These are phyloP conservation scores for Schizothorax lantsangensis DNA, from an alignment of 2,797 vertebrate genomes.

Conservation along the genomic window DNA sequence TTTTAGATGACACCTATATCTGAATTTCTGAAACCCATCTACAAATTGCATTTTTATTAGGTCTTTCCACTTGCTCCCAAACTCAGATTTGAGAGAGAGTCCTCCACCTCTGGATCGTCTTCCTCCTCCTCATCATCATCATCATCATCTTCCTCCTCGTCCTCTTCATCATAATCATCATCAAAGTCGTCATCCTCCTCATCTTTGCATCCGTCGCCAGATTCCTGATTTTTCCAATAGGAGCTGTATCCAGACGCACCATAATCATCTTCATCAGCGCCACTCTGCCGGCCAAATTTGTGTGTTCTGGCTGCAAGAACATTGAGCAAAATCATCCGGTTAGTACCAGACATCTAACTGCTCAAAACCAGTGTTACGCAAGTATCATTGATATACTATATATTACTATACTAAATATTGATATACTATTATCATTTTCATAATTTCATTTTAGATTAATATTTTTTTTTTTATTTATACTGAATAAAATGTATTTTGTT, in stretches of 20 bases:
- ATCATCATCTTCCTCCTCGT: slow-evolving; percentile 81
- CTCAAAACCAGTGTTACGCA: not conserved
- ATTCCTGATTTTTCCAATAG: slow-evolving; percentile 90
- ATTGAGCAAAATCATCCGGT: slow-evolving; percentile 28
- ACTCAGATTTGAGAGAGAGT: slow-evolving; percentile 39
- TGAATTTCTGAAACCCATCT: not conserved
- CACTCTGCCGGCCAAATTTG: slow-evolving; percentile 92
- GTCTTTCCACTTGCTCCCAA: slow-evolving; percentile 40
- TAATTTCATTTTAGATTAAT: too few species aligned
- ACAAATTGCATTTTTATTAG: not conserved
- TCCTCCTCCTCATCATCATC: slow-evolving; percentile 84
- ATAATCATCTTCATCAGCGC: slow-evolving; percentile 80
- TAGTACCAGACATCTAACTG: not conserved
- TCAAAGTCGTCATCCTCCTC: slow-evolving; percentile 68
- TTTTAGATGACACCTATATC: not conserved
- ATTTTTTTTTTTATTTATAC: not conserved
- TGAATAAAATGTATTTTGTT: not conserved
- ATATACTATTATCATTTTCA: too few species aligned
- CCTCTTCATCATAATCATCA: slow-evolving; percentile 76
- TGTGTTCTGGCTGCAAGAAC: slow-evolving; percentile 85
- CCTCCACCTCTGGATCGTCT: slow-evolving; percentile 26
- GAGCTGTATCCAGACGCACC: slow-evolving; percentile 88
- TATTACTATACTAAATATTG: too few species aligned
- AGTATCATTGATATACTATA: not conserved
- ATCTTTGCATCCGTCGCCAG: slow-evolving; percentile 78